A percentile compares a stretch with the other conserved stretches of the same genome.
phyloP scores from a whole-genome alignment of 2,888 invertebrate species.

The Sturmia bella region DNA sequence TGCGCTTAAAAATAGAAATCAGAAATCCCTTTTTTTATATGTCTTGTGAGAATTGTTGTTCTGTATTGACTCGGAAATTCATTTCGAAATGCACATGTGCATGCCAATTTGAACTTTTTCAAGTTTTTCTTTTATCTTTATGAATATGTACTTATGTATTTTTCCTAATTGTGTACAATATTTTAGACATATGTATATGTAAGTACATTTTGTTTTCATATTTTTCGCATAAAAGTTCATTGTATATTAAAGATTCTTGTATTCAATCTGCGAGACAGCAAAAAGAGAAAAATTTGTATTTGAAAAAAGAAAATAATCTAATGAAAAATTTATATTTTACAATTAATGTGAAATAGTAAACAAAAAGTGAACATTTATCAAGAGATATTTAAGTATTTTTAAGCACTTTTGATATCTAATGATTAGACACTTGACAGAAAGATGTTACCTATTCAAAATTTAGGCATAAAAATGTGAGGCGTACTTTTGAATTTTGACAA shows the following conservation, averaged over 20 bases:
- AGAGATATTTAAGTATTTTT: too few species aligned
- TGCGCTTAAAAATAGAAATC: neutral
- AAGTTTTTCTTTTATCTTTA: neutral
- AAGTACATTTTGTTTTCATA: constrained; percentile 17
- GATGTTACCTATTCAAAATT: too few species aligned
- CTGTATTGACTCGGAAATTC: constrained; percentile 19
- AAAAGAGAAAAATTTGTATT: too few species aligned
- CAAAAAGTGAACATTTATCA: too few species aligned
- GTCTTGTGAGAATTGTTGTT: constrained; percentile 21
- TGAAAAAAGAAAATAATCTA: too few species aligned
- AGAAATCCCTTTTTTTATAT: constrained; percentile 13
- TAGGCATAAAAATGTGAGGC: too few species aligned
- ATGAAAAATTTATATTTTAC: too few species aligned
- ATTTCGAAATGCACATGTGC: constrained; percentile 49
- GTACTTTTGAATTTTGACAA: too few species aligned
- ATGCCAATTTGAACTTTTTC: constrained; percentile 51
- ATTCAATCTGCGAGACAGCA: constrained; percentile 26
- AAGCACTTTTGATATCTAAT: too few species aligned
- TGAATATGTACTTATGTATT: neutral
- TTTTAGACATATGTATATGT: too few species aligned
- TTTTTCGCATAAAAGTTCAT: constrained; percentile 13
- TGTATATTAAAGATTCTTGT: constrained; percentile 21
- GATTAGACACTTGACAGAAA: too few species aligned
- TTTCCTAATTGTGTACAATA: constrained; percentile 17
- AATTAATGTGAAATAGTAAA: too few species aligned